phyloP scores from a whole-genome alignment of 2,113 vertebrate genomes.

The Sinocyclocheilus maitianheensis region DNA sequence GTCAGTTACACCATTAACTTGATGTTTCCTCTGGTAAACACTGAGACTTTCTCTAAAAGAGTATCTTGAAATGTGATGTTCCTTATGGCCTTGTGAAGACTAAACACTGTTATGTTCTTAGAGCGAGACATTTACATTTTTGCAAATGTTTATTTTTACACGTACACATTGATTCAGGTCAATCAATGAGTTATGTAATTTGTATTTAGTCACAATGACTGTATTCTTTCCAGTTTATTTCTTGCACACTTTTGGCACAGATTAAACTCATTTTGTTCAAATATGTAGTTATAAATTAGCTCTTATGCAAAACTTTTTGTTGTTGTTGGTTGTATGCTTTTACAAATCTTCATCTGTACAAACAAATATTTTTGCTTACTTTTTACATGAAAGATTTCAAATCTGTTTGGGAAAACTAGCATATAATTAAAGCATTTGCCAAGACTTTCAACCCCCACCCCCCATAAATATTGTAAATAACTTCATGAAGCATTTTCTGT shows the following conservation, averaged over 20 bases:
- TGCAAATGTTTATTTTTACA: constrained; percentile 20
- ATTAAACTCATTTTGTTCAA: neutral
- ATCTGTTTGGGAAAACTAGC: neutral
- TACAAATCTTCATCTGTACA: neutral
- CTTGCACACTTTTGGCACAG: neutral
- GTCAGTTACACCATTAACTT: constrained; percentile 23
- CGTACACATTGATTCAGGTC: neutral
- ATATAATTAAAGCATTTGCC: neutral
- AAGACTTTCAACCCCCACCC: neutral
- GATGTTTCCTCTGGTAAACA: constrained; percentile 22
- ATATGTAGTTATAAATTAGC: neutral
- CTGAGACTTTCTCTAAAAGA: neutral
- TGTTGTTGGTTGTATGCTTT: neutral
- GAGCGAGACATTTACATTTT: neutral
- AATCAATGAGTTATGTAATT: neutral
- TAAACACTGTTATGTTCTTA: neutral
- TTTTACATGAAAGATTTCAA: neutral
- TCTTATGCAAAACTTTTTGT: neutral
- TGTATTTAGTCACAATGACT: neutral
- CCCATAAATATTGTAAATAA: neutral
- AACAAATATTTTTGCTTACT: neutral
- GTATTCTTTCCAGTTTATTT: neutral
- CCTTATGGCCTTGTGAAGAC: neutral
- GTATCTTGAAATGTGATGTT: neutral
- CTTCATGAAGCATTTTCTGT: neutral